These are phyloP conservation scores for Rotaria magnacalcarata DNA, from an alignment of 2,888 invertebrate genomes.

Conservation along the genomic window DNA sequence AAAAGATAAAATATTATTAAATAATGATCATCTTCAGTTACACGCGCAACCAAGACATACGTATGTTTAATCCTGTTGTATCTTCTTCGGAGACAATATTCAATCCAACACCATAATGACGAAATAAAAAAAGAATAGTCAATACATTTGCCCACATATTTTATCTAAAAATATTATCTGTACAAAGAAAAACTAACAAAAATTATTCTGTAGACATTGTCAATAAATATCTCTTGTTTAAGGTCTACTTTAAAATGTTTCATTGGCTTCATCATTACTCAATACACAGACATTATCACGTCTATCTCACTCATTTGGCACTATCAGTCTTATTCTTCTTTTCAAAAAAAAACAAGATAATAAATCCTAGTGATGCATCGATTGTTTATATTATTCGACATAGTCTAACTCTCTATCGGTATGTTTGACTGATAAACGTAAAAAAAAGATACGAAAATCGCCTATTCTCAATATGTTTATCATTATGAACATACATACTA, in stretches of 20 bases:
- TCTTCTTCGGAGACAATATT: neutral
- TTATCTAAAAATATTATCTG: neutral
- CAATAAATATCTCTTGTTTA: neutral
- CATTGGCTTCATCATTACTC: constrained; percentile 26
- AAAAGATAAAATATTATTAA: neutral
- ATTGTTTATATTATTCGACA: neutral
- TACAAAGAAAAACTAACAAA: neutral
- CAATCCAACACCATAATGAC: neutral
- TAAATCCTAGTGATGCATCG: neutral
- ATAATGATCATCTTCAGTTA: neutral
- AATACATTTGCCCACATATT: neutral
- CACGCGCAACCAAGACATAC: neutral
- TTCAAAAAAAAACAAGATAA: neutral
- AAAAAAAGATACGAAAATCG: too few species aligned
- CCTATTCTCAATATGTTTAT: neutral
- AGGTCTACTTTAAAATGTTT: neutral
- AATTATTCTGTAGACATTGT: neutral
- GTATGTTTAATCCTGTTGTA: neutral
- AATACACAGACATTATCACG: neutral
- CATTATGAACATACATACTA: too few species aligned
- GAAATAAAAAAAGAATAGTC: neutral
- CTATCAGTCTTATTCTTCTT: neutral
- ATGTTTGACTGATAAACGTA: neutral
- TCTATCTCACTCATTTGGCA: neutral
- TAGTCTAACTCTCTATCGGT: neutral